A percentile compares a stretch with the other conserved stretches of the same genome.
phyloP scores from a whole-genome alignment of 2,888 invertebrate species.

The Coelogynopora nodosa region DNA sequence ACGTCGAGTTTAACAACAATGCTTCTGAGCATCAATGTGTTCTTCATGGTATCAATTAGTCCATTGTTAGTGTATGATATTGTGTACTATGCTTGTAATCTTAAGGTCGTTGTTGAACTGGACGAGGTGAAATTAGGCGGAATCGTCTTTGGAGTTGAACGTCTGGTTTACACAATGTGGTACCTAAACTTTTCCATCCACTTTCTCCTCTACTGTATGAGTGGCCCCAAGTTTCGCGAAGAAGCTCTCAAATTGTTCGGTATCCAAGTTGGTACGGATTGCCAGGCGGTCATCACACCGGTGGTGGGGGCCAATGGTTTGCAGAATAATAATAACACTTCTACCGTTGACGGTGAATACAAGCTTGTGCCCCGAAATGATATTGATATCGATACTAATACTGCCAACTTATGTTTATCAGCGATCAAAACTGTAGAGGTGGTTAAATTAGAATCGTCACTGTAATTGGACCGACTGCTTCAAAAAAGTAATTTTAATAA shows the following conservation, averaged over 20 bases:
- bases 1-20: slow-evolving; percentile 37
- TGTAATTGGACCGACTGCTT: too few species aligned
- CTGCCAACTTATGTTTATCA: too few species aligned
- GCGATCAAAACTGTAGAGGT: too few species aligned
- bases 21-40: slow-evolving; percentile 42
- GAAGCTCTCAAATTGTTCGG: slow-evolving; percentile 40
- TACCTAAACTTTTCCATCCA: slow-evolving; percentile 43
- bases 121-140: slow-evolving; percentile 13
- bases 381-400: too few species aligned
- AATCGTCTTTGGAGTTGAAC: slow-evolving; percentile 37
- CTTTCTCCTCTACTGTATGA: slow-evolving; percentile 43
- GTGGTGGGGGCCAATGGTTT: background rate
- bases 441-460: too few species aligned
- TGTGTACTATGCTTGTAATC: slow-evolving; percentile 1
- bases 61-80: slow-evolving; percentile 40
- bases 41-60: slow-evolving; percentile 39
- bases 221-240: slow-evolving; percentile 42
- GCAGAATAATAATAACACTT: too few species aligned
- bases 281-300: background rate
- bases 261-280: background rate
- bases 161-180: slow-evolving; percentile 35
- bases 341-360: too few species aligned
- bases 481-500: too few species aligned
- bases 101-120: slow-evolving; percentile 29
- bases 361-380: too few species aligned